These are phyloP conservation scores for Pomacea canaliculata DNA, from an alignment of 2,888 invertebrate species.

Conservation along the genomic window DNA sequence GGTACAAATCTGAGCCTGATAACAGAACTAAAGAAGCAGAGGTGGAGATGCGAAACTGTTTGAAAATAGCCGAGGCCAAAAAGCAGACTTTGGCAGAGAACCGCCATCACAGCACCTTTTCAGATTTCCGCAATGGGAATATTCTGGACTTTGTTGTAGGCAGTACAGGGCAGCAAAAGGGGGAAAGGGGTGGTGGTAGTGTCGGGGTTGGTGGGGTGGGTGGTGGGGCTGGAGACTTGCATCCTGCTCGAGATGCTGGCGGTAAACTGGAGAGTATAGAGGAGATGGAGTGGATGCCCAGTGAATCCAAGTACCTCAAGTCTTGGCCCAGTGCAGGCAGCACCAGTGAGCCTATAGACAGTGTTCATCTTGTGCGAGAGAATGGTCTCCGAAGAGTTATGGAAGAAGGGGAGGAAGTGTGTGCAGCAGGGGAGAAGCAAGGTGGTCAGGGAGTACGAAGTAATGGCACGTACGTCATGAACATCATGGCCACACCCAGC, in stretches of 20 bases:
- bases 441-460: neutral
- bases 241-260: neutral
- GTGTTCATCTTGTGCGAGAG: slow-evolving; percentile 2
- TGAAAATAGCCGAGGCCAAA: slow-evolving; percentile 23
- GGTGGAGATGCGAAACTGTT: slow-evolving; percentile 15
- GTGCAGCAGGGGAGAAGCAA: neutral
- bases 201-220: slow-evolving; percentile 13
- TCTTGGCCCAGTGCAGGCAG: neutral
- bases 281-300: slow-evolving; percentile 36
- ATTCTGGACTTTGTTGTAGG: slow-evolving; percentile 34
- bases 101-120: slow-evolving; percentile 50
- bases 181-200: neutral
- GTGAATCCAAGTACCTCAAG: slow-evolving; percentile 31
- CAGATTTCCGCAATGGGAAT: slow-evolving; percentile 51
- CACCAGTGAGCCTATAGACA: slow-evolving; percentile 1
- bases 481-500: slow-evolving; percentile 10
- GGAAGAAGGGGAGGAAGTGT: slow-evolving; percentile 10
- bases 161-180: no score
- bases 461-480: slow-evolving; percentile 18
- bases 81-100: slow-evolving; percentile 30
- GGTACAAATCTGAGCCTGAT: slow-evolving; percentile 7
- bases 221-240: neutral
- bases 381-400: neutral
- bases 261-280: slow-evolving; percentile 21
- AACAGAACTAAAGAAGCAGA: slow-evolving; percentile 11